A percentile compares a stretch with the other conserved stretches of the same genome.
phyloP scores from a whole-genome alignment of 2,888 invertebrate species.

The Ernsta delagoae region DNA sequence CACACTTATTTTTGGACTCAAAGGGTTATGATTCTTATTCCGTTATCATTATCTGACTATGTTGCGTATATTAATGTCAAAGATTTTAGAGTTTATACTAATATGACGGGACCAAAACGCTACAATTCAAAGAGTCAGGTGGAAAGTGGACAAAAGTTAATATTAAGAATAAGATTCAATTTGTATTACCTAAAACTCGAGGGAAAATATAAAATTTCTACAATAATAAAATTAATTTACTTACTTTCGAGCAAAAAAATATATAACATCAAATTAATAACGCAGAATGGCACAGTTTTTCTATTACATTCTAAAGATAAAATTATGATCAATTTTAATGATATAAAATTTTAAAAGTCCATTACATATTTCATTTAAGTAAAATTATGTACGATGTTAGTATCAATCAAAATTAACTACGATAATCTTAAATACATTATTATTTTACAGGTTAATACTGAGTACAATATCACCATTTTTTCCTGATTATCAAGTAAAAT shows the following conservation, averaged over 20 bases:
- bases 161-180: no score
- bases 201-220: no score
- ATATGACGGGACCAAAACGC: no score
- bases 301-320: slow-evolving; percentile 35
- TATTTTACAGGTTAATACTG: slow-evolving; percentile 69
- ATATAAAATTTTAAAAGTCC: slow-evolving; percentile 28
- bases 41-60: no score
- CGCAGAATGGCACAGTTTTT: slow-evolving; percentile 39
- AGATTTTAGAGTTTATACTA: no score
- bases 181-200: no score
- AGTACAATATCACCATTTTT: slow-evolving; percentile 47
- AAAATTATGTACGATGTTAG: not conserved
- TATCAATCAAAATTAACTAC: slow-evolving; percentile 24
- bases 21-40: no score
- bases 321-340: slow-evolving; percentile 21
- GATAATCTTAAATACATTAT: slow-evolving; percentile 34
- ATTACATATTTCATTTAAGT: slow-evolving; percentile 18
- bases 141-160: no score
- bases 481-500: slow-evolving; percentile 13
- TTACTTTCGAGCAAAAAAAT: not conserved
- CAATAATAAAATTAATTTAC: no score
- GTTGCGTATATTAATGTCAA: no score
- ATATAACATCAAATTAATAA: slow-evolving; percentile 17
- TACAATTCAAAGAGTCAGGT: no score
- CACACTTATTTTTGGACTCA: no score